Evolutionary conservation across 2,888 invertebrate genomes (phyloP).

Genomic region (Gerris lacustris): DNA sequence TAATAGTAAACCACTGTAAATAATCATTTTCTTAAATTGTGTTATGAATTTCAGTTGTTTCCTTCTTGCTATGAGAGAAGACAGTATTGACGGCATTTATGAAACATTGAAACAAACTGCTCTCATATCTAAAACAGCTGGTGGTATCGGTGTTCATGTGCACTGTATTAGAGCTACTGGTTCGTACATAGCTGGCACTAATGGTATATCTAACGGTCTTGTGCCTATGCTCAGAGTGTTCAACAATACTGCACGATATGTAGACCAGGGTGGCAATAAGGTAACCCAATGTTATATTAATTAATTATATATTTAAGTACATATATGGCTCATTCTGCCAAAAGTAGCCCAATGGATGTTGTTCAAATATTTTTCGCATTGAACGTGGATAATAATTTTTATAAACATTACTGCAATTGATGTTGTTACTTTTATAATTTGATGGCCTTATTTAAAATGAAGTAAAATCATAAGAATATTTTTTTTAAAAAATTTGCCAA

Average conservation of each 20-base stretch:
- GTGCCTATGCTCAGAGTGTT: slow-evolving; percentile 92
- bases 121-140: slow-evolving; percentile 89
- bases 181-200: slow-evolving; percentile 83
- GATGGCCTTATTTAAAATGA: too few species aligned
- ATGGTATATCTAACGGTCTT: slow-evolving; percentile 87
- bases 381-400: too few species aligned
- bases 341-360: too few species aligned
- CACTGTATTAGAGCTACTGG: slow-evolving; percentile 91
- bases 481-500: too few species aligned
- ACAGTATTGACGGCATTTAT: slow-evolving; percentile 91
- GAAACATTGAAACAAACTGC: slow-evolving; percentile 86
- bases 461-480: too few species aligned
- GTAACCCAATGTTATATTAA: slow-evolving; percentile 29
- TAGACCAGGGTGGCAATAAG: slow-evolving; percentile 96
- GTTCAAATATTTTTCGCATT: too few species aligned
- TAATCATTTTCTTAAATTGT: too few species aligned
- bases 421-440: too few species aligned
- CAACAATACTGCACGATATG: slow-evolving; percentile 91
- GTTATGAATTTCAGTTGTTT: slow-evolving; percentile 56
- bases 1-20: too few species aligned
- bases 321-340: too few species aligned
- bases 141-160: slow-evolving; percentile 92
- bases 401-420: too few species aligned
- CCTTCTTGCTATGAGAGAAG: slow-evolving; percentile 82
- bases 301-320: neutral